Evolutionary conservation across 2,888 invertebrate genomes (phyloP).

Genomic region (Hipparchia sbordonii): DNA sequence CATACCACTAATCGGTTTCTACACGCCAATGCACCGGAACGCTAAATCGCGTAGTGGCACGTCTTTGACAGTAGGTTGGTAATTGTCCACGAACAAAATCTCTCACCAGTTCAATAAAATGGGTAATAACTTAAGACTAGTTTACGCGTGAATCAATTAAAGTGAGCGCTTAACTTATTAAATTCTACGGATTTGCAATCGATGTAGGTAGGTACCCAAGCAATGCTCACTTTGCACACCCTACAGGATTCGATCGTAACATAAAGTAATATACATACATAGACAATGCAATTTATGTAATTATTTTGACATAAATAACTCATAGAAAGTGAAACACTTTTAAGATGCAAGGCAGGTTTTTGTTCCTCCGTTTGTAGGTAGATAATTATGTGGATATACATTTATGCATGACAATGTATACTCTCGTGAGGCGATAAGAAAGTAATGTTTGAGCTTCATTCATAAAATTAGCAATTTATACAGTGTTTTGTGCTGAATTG

Average conservation of each 20-base stretch:
- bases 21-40: too few relatives aligned
- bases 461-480: conserved; percentile 4
- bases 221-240: too few relatives aligned
- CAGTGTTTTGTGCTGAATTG: neutral
- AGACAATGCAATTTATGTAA: neutral
- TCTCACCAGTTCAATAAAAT: too few relatives aligned
- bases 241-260: neutral
- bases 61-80: too few relatives aligned
- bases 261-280: neutral
- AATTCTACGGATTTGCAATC: too few relatives aligned
- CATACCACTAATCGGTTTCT: too few relatives aligned
- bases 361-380: conserved; percentile 3
- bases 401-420: conserved; percentile 33
- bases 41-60: too few relatives aligned
- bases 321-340: conserved; percentile 42
- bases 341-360: conserved; percentile 35
- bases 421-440: conserved; percentile 36
- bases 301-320: conserved; percentile 17
- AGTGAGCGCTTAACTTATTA: too few relatives aligned
- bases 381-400: conserved; percentile 24
- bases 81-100: too few relatives aligned
- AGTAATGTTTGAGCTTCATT: conserved; percentile 27
- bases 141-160: too few relatives aligned
- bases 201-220: too few relatives aligned
- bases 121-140: too few relatives aligned